These are phyloP conservation scores for Cebidichthys violaceus DNA, from an alignment of 2,113 vertebrate genomes.

Conservation along the genomic window DNA sequence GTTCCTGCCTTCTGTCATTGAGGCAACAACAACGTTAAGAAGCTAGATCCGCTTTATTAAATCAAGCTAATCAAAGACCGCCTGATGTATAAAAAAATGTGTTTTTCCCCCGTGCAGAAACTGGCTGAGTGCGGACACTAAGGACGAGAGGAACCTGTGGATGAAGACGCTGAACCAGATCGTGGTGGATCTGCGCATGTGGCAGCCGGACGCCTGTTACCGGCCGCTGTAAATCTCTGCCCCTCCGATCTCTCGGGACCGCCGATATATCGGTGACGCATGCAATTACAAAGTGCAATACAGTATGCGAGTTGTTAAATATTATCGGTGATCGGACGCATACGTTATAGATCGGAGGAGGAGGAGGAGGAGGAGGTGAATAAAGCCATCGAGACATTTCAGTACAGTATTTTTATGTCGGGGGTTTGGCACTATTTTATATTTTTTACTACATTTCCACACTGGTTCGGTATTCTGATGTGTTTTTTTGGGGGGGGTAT, in stretches of 20 bases:
- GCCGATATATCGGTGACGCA: conserved; percentile 38
- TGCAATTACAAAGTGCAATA: conserved; percentile 77
- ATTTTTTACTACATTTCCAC: conserved; percentile 39
- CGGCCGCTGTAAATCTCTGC: conserved; percentile 81
- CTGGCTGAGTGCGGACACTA: conserved; percentile 98
- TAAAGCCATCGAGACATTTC: conserved; percentile 76
- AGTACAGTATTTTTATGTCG: conserved; percentile 55
- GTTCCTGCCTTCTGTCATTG: conserved; percentile 36
- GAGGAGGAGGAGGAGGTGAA: conserved; percentile 15
- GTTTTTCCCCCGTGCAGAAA: conserved; percentile 85
- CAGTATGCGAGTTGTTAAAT: conserved; percentile 43
- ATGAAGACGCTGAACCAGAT: conserved; percentile 97
- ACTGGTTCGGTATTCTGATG: conserved; percentile 1
- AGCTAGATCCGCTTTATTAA: too few relatives aligned
- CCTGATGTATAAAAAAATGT: too few relatives aligned
- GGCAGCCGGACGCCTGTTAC: conserved; percentile 95
- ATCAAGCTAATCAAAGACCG: too few relatives aligned
- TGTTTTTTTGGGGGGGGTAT: not conserved
- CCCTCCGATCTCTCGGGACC: not conserved
- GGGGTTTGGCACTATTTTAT: not conserved
- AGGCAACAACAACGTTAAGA: too few relatives aligned
- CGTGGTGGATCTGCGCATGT: conserved; percentile 93
- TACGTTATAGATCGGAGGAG: conserved; percentile 23
- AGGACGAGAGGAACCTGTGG: conserved; percentile 96
- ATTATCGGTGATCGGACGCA: conserved; percentile 12